phyloP scores from a whole-genome alignment of 2,113 vertebrate species.

The Dryoscopus gambensis region DNA sequence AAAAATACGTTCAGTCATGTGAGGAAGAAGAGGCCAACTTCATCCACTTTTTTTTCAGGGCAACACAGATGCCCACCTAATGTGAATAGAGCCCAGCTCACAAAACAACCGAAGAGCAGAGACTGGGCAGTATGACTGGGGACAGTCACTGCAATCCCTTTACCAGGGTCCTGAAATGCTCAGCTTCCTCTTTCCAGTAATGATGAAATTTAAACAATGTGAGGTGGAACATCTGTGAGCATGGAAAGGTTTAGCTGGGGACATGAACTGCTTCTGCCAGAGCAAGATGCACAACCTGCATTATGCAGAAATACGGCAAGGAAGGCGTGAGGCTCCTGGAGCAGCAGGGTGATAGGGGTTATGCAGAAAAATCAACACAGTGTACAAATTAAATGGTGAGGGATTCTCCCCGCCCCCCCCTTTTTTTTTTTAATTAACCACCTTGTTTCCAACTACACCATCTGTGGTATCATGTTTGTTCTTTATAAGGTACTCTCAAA shows the following conservation, averaged over 20 bases:
- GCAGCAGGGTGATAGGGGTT: background rate
- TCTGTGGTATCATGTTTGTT: background rate
- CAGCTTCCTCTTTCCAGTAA: background rate
- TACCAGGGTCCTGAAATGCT: background rate
- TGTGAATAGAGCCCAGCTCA: background rate
- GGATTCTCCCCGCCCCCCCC: fast-evolving
- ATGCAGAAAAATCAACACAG: background rate
- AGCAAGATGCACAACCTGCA: background rate
- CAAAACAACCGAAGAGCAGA: background rate
- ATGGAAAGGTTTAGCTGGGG: background rate
- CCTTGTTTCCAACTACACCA: background rate
- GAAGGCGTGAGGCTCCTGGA: background rate
- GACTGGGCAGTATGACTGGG: background rate
- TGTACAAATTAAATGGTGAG: background rate
- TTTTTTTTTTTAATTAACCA: background rate
- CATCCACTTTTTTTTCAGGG: background rate
- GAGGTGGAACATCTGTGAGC: background rate
- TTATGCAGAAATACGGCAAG: fast-evolving
- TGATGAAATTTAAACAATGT: background rate
- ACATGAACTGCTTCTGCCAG: background rate
- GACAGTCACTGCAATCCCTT: fast-evolving
- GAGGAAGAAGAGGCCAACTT: background rate
- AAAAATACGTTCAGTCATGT: background rate
- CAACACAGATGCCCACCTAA: background rate
- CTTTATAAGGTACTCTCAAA: background rate